Base-by-base conservation (phyloP, 2,888 invertebrate genomes). In the Plemyria rubiginata region DNA sequence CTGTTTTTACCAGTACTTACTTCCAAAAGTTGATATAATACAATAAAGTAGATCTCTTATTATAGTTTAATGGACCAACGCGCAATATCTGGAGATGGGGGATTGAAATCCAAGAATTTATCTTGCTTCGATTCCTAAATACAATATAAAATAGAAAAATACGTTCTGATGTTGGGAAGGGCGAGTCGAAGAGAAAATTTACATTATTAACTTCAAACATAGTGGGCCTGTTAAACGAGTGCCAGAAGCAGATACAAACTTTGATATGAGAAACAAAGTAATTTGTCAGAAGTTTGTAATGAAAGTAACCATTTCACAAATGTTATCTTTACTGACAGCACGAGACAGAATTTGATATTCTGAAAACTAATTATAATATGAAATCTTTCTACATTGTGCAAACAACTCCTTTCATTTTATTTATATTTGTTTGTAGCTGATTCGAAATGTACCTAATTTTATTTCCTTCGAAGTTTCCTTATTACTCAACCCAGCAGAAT, bases 61-160 rank as follows among this genome's bases (percentile, higher is more conserved):
- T 54, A 55, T 62, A 60, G 53, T 59, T 62, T 62, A 55, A 62
- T 67, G 60, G 58, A 61, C 48, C 58, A 41, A 38, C 11, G 46
- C 46, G 41, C 45, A 62, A 57, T 60, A 60, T 49, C 46, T 59
- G 50, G 51, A 41, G 60, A 58, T 55, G 22, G 41, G 29, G 40
- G n/a, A n/a, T n/a, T n/a, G 16, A 45, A 54, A 36, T 54, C 45
- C 15, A 46, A 54, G 54, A 7, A 13, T 43, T 54, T 13, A 54
- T 43, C 43, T 49, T 15, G 41, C 11, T 54, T n/a, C 28, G 22
- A 41, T 46, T 53, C 38, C 49, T 51, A 53, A n/a, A 57, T 28
- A 38, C 38, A 43, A 57, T 41, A 22, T 38, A 36, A 38, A 51
- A 51, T 38, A 16, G 50, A 11, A 51, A 36, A 50, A 11, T 38